A percentile compares a stretch with the other conserved stretches of the same genome.
Conservation (phyloP, 1,140 invertebrate genomes). For the Atopsyche davidsoni region DNA sequence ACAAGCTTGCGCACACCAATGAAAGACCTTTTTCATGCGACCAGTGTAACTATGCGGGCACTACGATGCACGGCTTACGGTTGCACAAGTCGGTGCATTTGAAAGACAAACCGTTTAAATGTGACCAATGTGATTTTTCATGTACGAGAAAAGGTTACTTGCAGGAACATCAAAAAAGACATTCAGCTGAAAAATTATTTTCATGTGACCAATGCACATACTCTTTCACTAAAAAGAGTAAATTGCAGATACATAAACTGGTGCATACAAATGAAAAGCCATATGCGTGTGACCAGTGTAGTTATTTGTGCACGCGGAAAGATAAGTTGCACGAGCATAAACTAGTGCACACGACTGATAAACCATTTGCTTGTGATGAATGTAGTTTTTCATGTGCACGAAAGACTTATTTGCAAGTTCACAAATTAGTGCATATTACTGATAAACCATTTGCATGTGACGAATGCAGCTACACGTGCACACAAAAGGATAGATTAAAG, state of each 20-base stretch:
- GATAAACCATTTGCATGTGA: conserved; percentile 13
- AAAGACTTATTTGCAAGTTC: conserved; percentile 6
- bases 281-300: conserved; percentile 17
- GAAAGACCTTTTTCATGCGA: conserved; percentile 45
- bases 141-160: conserved; percentile 37
- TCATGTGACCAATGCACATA: conserved; percentile 12
- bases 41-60: conserved; percentile 35
- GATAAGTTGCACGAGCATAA: conserved; percentile 21
- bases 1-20: too few species aligned
- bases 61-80: conserved; percentile 19
- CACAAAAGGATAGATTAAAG: conserved; percentile 7
- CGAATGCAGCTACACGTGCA: conserved; percentile 3
- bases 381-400: conserved; percentile 14
- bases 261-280: conserved; percentile 21
- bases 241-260: conserved; percentile 20
- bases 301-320: conserved; percentile 9
- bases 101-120: conserved; percentile 51
- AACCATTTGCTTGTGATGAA: conserved; percentile 11
- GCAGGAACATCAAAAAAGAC: conserved; percentile 21
- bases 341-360: conserved; percentile 18
- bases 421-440: conserved; percentile 5
- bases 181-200: conserved; percentile 23
- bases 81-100: conserved; percentile 45
- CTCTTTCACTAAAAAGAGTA: neutral
- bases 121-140: conserved; percentile 46